Evolutionary conservation across 2,797 vertebrate genomes (phyloP), one percentile per base, ranked within the genome.

Genomic region (Masticophis lateralis): DNA sequence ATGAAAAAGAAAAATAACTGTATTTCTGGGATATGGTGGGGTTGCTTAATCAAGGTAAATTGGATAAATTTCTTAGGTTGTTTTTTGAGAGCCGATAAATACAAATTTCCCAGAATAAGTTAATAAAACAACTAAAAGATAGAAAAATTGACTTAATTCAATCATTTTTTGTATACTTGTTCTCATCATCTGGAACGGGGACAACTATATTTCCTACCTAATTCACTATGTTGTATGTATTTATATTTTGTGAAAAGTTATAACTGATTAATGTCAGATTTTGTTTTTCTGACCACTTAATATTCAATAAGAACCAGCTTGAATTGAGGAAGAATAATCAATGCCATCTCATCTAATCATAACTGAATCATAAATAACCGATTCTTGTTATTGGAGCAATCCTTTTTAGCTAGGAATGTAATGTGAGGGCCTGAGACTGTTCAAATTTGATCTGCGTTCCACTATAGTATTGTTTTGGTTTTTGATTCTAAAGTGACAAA

Each of bases 371-470:
- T 56, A 86, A 83, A 27, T 28, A 22, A 91, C 28, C 43, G 1
- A 12, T 93, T 91, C 87, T 69, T 8, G 5, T 89, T 91, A 93
- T 60, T 56, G 32, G 56, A 88, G 56, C 43, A 20, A 63, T 43
- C 11, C 0, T 16, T 53, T 88, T 93, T 37, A 79, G 47, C 61
- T 74, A 87, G 89, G 53, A 90, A 74, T 90, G 32, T 2, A 56
- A 18, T n/a, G 28, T 90, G 27, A 90, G 90, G 69, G 55, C 51
- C 61, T 79, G 47, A 32, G 92, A 53, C 47, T 94, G 69, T 91
- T 91, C 61, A 91, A 91, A 93, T 90, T 91, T 11, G n/a, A 0
- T 0, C 18, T 89, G 27, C 89, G 56, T 95, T 96, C 92, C 94
- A 94, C 61, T 25, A 22, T 47, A 87, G 89, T 20, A 86, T 47